Evolutionary conservation across 1,140 invertebrate genomes (phyloP), one percentile per base, ranked within the genome.

Genomic region (Temnothorax nylanderi): DNA sequence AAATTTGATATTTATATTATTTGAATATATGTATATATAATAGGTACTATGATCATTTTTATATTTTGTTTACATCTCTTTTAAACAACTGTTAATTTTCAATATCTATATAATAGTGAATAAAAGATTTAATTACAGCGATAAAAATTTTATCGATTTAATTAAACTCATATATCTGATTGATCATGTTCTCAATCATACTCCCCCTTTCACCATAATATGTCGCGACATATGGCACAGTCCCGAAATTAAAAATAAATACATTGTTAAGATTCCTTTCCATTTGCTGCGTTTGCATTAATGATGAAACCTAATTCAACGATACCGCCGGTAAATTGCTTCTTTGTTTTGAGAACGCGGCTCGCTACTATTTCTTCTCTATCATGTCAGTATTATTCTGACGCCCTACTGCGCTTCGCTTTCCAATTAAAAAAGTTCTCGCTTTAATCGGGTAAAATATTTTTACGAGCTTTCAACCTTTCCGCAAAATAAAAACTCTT

Each of bases 371-470:
- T 47, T 37, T 58, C 41, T 80, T 80, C 26, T 54, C n/a, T 62
- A 85, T 58, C 47, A 21, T 65, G 60, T 65, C 44, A 21, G n/a
- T 85, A 80, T 85, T 85, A 77, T 85, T 76, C 49, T 34, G 51
- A 44, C 84, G 47, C 34, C 2, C 34, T 47, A 37, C 58, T 49
- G 41, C 18, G 80, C 41, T 75, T 74, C 41, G n/a, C 41, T 49
- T 84, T 74, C 54, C 69, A 75, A 84, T 84, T 84, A 84, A 84
- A 84, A 71, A 75, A 82, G 67, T 74, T 84, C 58, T 16, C n/a
- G 32, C 32, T 74, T 69, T 75, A 84, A 84, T 84, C 54, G 18
- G n/a, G n/a, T 84, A 37, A 62, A 84, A 84, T 74, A 84, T 84
- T 84, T 84, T 75, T 37, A 60, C 56, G 69, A 75, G 54, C 49